Conservation (phyloP, 2,797 vertebrate genomes). For the Squalus acanthias region DNA sequence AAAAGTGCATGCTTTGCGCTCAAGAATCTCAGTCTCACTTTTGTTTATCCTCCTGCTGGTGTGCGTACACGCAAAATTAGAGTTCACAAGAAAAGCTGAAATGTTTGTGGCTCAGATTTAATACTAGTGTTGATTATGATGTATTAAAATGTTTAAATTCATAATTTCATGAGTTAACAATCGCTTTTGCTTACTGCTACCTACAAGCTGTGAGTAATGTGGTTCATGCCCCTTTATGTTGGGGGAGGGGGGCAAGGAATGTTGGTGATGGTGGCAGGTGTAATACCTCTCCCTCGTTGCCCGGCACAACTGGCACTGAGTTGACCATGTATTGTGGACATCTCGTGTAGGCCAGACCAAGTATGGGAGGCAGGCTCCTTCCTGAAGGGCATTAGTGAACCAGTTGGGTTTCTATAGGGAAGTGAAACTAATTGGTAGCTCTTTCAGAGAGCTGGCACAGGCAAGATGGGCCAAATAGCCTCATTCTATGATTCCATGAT, state of each 20-base stretch:
- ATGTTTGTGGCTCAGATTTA: neutral
- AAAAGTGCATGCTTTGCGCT: neutral
- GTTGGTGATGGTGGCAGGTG: neutral
- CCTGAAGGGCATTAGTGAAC: neutral
- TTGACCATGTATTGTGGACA: neutral
- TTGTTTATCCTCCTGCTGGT: neutral
- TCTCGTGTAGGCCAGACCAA: neutral
- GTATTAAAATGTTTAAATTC: neutral
- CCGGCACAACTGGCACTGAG: neutral
- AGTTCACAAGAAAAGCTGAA: neutral
- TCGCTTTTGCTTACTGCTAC: no score
- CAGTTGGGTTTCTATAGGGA: neutral
- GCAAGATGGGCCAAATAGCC: neutral
- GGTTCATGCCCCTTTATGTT: neutral
- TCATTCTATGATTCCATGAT: neutral
- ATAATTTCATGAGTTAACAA: neutral
- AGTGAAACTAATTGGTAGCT: neutral
- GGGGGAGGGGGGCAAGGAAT: no score
- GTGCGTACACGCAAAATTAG: neutral
- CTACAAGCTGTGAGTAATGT: neutral
- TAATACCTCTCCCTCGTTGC: neutral
- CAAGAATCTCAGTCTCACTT: neutral
- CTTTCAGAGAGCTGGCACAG: neutral
- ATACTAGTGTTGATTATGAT: neutral
- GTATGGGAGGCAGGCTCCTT: neutral